Conservation (phyloP, 2,888 invertebrate genomes). For the Lucinisca nassula region DNA sequence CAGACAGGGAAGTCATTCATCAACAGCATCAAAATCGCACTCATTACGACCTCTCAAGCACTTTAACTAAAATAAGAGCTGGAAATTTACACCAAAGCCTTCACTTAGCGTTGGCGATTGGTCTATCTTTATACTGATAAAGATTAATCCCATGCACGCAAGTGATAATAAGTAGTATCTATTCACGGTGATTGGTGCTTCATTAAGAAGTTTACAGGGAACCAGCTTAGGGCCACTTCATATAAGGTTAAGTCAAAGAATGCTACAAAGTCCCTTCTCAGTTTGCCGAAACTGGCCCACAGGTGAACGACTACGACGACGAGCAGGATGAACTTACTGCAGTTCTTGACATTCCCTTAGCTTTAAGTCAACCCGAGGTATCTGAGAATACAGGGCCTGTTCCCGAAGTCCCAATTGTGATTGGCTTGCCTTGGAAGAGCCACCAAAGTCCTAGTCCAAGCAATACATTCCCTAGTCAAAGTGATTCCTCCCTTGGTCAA, state of each 20-base stretch:
- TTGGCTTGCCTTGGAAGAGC: no score
- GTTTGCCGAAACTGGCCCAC: neutral
- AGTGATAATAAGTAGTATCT: neutral
- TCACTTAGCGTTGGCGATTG: neutral
- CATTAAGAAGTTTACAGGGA: no score
- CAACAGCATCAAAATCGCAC: neutral
- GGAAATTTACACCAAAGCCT: neutral
- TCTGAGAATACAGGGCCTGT: no score
- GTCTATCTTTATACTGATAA: neutral
- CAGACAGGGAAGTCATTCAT: neutral
- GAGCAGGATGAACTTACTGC: neutral
- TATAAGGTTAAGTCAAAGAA: neutral
- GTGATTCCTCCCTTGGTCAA: no score
- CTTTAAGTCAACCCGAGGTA: no score
- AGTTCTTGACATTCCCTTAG: no score
- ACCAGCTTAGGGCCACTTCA: neutral
- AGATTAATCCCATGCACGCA: neutral
- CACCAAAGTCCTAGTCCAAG: no score
- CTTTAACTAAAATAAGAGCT: neutral
- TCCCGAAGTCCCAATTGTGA: no score
- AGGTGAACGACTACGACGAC: neutral
- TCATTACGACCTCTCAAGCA: neutral
- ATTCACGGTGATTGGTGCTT: neutral
- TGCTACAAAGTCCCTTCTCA: neutral
- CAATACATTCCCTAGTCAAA: no score